Evolutionary conservation across 2,113 vertebrate genomes (phyloP).

Genomic region (Grantiella picta): DNA sequence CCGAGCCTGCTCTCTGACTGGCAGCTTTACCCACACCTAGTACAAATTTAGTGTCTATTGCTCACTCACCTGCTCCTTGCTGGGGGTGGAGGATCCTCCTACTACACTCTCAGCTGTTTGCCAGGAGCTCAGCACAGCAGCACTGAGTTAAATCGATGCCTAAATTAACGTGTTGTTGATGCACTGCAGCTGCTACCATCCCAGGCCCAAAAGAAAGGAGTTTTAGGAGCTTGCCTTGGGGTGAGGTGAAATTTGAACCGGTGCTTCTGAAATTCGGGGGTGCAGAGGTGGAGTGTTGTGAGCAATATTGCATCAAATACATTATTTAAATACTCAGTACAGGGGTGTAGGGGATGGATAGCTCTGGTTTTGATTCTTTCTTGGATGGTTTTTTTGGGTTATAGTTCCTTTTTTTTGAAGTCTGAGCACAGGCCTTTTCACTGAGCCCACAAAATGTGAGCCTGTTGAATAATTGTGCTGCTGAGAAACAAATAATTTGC

Average conservation of each 20-base stretch:
- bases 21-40: background rate
- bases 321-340: background rate
- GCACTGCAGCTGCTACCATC: background rate
- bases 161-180: background rate
- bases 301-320: background rate
- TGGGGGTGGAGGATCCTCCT: background rate
- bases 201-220: background rate
- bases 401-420: background rate
- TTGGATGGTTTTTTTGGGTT: background rate
- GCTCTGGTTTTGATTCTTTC: background rate
- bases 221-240: background rate
- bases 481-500: background rate
- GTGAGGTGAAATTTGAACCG: background rate
- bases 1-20: background rate
- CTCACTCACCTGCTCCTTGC: background rate
- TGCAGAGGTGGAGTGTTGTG: background rate
- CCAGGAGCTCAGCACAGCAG: background rate
- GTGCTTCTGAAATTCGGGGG: background rate
- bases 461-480: background rate
- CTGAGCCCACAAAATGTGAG: background rate
- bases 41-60: background rate
- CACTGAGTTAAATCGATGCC: background rate
- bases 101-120: background rate
- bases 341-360: accelerated
- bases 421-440: background rate